phyloP scores from a whole-genome alignment of 2,797 vertebrate genomes.

The Chrosomus eos region DNA sequence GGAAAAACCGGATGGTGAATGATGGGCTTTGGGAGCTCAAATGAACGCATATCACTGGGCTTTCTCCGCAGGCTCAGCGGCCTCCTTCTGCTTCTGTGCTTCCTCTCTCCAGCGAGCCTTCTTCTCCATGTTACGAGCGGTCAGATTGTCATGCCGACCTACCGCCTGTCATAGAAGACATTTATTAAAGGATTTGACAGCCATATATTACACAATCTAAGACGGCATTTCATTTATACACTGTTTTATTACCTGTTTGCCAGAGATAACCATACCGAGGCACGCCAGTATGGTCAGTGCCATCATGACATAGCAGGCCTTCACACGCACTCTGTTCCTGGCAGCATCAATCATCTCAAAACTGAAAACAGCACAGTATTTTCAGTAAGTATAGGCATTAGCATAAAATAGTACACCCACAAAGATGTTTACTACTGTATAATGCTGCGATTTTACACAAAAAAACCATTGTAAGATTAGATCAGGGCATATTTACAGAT shows the following conservation, averaged over 20 bases:
- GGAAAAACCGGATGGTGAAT: neutral
- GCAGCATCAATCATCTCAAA: constrained; percentile 85
- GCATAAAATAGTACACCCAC: neutral
- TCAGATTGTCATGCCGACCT: constrained; percentile 79
- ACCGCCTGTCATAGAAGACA: constrained; percentile 73
- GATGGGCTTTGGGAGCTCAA: neutral
- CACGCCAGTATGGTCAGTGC: constrained; percentile 80
- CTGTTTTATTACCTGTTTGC: constrained; percentile 84
- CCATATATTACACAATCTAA: neutral
- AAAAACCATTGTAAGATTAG: neutral
- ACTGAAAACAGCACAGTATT: constrained; percentile 67
- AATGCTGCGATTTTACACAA: neutral
- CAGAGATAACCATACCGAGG: constrained; percentile 77
- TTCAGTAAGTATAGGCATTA: neutral
- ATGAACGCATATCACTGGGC: constrained; percentile 63
- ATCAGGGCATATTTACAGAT: too few relatives aligned
- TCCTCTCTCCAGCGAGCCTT: constrained; percentile 85
- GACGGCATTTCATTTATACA: neutral
- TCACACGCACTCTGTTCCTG: constrained; percentile 86
- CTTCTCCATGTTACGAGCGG: constrained; percentile 82
- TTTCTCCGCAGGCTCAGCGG: constrained; percentile 58
- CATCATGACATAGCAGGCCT: constrained; percentile 87
- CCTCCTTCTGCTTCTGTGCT: constrained; percentile 56
- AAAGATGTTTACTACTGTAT: neutral
- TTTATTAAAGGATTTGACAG: neutral